phyloP scores from a whole-genome alignment of 2,797 vertebrate genomes.

The Otolemur crassicaudatus region DNA sequence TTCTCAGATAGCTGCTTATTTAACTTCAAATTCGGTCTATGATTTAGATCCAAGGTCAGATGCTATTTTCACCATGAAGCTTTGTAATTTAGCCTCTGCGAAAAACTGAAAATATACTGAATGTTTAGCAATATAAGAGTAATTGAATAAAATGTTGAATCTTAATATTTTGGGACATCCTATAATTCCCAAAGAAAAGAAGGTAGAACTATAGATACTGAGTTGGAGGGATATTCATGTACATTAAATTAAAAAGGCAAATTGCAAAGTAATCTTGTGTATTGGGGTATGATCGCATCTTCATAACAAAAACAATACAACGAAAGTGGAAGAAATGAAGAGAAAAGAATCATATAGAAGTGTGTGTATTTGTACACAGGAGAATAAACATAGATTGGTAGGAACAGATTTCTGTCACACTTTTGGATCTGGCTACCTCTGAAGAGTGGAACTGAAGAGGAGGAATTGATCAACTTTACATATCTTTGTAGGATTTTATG shows the following conservation, averaged over 20 bases:
- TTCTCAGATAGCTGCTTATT: neutral
- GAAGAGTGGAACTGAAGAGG: neutral
- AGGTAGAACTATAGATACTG: neutral
- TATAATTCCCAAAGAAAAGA: conserved; percentile 1
- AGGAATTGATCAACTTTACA: conserved; percentile 38
- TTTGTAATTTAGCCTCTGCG: conserved; percentile 8
- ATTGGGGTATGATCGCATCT: neutral
- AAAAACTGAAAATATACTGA: conserved; percentile 29
- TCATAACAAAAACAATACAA: neutral
- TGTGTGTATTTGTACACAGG: neutral
- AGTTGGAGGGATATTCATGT: neutral
- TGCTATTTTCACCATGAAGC: conserved; percentile 52
- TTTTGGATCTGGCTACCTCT: neutral
- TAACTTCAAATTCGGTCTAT: neutral
- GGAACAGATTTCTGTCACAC: conserved; percentile 21
- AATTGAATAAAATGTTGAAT: neutral
- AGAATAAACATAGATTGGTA: conserved; percentile 43
- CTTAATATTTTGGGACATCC: conserved; percentile 13
- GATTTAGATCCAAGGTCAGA: conserved; percentile 40
- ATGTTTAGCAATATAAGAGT: neutral
- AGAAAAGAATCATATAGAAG: neutral
- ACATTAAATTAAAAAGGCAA: neutral
- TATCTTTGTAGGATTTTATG: neutral
- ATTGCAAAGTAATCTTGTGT: neutral
- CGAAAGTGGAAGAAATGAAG: neutral